Percentiles rank a stretch among this genome's conserved stretches.
Evolutionary conservation across 1,140 invertebrate species (phyloP).

Genomic region (Holcopasites calliopsidis): DNA sequence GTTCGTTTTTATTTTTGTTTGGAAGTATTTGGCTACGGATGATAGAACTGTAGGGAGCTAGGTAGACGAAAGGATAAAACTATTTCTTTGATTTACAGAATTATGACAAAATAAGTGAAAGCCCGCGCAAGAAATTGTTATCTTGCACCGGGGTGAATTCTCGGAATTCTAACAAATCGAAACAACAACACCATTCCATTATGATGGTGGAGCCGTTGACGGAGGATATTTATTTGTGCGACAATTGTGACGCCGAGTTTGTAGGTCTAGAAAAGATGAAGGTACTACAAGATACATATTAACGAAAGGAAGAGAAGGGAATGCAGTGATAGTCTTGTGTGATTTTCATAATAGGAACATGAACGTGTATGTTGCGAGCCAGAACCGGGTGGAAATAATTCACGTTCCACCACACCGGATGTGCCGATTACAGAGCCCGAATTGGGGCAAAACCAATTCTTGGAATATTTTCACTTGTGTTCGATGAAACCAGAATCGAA

Average conservation of each 20-base stretch:
- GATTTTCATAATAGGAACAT: slow-evolving; percentile 78
- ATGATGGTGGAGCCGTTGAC: slow-evolving; percentile 80
- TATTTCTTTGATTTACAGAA: slow-evolving; percentile 64
- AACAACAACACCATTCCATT: slow-evolving; percentile 70
- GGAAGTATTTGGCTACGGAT: no score
- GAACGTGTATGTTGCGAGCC: slow-evolving; percentile 78
- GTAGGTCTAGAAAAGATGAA: slow-evolving; percentile 80
- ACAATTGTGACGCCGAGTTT: slow-evolving; percentile 85
- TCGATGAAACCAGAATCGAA: slow-evolving; percentile 51
- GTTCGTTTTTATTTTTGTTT: slow-evolving; percentile 68
- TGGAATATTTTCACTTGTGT: slow-evolving; percentile 74
- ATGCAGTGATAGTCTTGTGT: background rate
- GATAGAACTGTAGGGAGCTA: background rate
- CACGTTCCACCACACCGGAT: slow-evolving; percentile 71
- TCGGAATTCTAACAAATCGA: slow-evolving; percentile 71
- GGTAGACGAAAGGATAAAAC: slow-evolving; percentile 1
- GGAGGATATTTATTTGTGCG: slow-evolving; percentile 86
- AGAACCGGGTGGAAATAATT: slow-evolving; percentile 55
- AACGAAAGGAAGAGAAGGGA: background rate
- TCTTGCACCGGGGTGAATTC: slow-evolving; percentile 61
- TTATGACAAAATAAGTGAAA: slow-evolving; percentile 74
- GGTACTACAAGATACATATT: slow-evolving; percentile 69
- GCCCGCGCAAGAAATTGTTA: slow-evolving; percentile 69
- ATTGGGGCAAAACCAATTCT: slow-evolving; percentile 73
- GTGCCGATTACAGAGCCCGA: slow-evolving; percentile 55